A percentile compares a stretch with the other conserved stretches of the same genome.
phyloP scores from a whole-genome alignment of 2,113 vertebrate species.

The Mohoua ochrocephala region DNA sequence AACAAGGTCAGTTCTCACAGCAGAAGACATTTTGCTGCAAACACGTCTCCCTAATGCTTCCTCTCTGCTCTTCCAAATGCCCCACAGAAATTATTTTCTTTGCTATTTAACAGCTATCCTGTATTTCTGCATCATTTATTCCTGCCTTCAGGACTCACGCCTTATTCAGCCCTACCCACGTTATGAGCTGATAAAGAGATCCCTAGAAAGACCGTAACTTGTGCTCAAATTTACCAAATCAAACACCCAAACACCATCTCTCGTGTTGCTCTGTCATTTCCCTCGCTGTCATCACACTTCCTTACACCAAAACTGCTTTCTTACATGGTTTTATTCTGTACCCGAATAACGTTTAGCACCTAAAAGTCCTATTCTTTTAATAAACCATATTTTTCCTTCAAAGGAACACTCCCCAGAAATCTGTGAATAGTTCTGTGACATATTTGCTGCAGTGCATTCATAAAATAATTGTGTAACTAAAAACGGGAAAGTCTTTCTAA shows the following conservation, averaged over 20 bases:
- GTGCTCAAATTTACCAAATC: not conserved
- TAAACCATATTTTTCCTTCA: not conserved
- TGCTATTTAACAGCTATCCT: not conserved
- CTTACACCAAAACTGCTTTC: not conserved
- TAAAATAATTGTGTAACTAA: not conserved
- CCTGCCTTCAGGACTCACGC: not conserved
- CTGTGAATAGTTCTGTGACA: not conserved
- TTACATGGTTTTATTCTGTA: not conserved
- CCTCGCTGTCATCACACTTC: not conserved
- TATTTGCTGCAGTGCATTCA: not conserved
- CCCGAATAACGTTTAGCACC: not conserved
- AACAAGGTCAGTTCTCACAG: not conserved
- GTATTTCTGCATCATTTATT: not conserved
- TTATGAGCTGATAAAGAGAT: not conserved
- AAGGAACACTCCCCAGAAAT: not conserved
- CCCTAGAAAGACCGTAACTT: not conserved
- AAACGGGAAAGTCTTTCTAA: not conserved
- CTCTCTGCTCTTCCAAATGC: not conserved
- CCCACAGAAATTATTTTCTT: not conserved
- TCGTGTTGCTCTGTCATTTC: not conserved
- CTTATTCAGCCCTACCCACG: not conserved
- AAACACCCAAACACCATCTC: not conserved
- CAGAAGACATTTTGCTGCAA: not conserved
- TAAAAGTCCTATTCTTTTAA: not conserved
- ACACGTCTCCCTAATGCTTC: not conserved